Percentiles rank a stretch among this genome's conserved stretches.
These are phyloP conservation scores for Menura novaehollandiae DNA, from an alignment of 2,113 vertebrate species.

Conservation along the genomic window DNA sequence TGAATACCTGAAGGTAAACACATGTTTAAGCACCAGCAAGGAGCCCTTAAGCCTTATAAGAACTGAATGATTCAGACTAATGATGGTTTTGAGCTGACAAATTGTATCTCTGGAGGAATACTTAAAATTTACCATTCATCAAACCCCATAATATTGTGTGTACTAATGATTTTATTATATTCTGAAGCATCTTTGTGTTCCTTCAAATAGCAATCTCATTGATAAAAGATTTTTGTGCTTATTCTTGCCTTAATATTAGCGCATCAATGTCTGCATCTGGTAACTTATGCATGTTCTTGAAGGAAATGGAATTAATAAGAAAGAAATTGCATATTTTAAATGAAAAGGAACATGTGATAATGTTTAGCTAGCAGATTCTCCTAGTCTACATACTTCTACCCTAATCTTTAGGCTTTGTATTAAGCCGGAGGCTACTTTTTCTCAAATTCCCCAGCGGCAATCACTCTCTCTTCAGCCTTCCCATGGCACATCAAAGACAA, in stretches of 20 bases:
- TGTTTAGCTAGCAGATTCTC: conserved; percentile 61
- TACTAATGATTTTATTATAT: background rate
- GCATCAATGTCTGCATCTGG: background rate
- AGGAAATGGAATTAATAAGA: conserved; percentile 67
- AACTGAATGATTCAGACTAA: background rate
- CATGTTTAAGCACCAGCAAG: background rate
- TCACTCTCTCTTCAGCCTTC: conserved; percentile 6
- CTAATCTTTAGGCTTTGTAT: conserved; percentile 62
- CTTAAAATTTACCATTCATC: background rate
- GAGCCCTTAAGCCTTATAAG: background rate
- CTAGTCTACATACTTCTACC: conserved; percentile 46
- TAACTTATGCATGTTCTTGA: background rate
- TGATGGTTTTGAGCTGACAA: background rate
- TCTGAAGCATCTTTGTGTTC: background rate
- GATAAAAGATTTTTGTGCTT: background rate
- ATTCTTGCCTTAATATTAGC: background rate
- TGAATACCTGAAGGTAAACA: background rate
- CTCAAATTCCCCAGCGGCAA: background rate
- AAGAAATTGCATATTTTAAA: conserved; percentile 68
- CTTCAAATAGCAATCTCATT: background rate
- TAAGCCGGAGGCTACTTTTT: conserved; percentile 17
- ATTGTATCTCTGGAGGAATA: background rate
- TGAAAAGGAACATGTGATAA: conserved; percentile 53
- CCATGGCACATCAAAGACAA: conserved; percentile 29
- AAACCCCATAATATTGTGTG: background rate